Evolutionary conservation across 2,888 invertebrate species (phyloP).

Genomic region (Penaeus monodon): DNA sequence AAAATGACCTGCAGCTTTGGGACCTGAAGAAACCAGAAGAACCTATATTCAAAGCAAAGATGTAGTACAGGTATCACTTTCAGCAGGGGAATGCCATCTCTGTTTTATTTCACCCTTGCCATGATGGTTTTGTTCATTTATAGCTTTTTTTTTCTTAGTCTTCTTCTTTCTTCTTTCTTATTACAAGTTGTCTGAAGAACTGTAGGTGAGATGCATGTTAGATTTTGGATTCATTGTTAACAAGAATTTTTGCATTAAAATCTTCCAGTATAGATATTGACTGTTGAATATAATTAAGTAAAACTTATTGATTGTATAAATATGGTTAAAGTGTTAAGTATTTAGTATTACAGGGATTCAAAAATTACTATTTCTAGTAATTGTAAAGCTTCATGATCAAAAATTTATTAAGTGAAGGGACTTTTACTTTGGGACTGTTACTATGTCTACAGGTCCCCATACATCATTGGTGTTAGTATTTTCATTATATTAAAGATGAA

Average conservation of each 20-base stretch:
- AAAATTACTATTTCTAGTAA: neutral
- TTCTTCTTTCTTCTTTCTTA: neutral
- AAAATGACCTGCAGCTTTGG: slow-evolving; percentile 89
- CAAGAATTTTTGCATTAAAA: too few relatives aligned
- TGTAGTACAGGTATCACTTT: slow-evolving; percentile 69
- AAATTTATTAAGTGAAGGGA: neutral
- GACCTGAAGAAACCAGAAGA: slow-evolving; percentile 74
- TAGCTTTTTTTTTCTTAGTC: neutral
- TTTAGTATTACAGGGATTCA: neutral
- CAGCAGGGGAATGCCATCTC: neutral
- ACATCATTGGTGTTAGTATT: too few relatives aligned
- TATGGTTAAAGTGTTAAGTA: neutral
- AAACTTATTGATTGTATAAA: too few relatives aligned
- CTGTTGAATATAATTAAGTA: too few relatives aligned
- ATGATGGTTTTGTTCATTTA: neutral
- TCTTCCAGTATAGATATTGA: too few relatives aligned
- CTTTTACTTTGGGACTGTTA: neutral
- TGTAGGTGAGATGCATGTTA: too few relatives aligned
- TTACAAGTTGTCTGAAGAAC: neutral
- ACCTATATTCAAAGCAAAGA: slow-evolving; percentile 76
- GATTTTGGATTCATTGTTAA: too few relatives aligned
- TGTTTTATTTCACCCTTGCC: neutral
- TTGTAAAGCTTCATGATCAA: too few relatives aligned
- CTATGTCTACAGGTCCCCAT: too few relatives aligned
- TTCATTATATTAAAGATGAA: too few relatives aligned